A percentile compares a stretch with the other conserved stretches of the same genome.
Conservation (phyloP, 2,113 vertebrate species). For the Bubo bubo region DNA sequence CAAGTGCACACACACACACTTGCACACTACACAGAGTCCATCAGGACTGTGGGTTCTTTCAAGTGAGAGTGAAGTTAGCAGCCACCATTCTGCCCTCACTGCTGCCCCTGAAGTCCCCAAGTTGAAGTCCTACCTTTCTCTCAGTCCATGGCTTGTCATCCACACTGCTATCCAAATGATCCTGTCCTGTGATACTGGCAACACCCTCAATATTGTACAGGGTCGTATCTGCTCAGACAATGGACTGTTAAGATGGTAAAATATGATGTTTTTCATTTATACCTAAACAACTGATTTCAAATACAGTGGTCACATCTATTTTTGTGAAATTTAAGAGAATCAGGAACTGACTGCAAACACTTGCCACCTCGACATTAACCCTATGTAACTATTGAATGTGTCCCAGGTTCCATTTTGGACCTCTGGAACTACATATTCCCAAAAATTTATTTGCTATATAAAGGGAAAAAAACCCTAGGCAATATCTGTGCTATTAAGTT, state of each 20-base stretch:
- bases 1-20: not conserved
- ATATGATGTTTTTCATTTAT: not conserved
- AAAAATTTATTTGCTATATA: not conserved
- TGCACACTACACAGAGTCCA: not conserved
- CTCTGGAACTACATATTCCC: not conserved
- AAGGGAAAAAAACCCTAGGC: not conserved
- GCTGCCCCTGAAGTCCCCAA: not conserved
- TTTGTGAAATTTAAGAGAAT: not conserved
- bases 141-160: not conserved
- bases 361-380: not conserved
- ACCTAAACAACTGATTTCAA: not conserved
- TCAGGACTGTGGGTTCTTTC: not conserved
- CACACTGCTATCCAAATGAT: not conserved
- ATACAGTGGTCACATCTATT: not conserved
- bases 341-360: not conserved
- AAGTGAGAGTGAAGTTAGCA: not conserved
- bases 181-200: not conserved
- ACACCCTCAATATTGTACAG: not conserved
- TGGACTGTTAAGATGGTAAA: not conserved
- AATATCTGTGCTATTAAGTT: not conserved
- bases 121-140: not conserved
- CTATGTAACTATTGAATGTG: not conserved
- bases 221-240: not conserved
- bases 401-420: not conserved
- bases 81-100: not conserved